Conservation (phyloP, 2,888 invertebrate species). For the Luperina testacea region DNA sequence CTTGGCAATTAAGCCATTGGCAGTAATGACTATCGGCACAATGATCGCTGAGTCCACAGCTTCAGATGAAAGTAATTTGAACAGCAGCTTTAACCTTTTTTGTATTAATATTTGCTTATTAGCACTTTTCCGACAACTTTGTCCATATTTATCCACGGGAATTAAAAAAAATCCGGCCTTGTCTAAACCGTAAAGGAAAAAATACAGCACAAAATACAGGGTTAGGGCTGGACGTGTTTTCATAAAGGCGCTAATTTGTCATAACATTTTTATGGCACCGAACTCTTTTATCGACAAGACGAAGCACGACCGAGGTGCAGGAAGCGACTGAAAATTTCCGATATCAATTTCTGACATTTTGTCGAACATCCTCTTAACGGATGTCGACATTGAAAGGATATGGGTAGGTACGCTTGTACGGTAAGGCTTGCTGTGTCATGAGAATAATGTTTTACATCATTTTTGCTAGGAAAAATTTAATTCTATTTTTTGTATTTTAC, state of each 20-base stretch:
- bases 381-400: conserved; percentile 15
- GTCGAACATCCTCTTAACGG: conserved; percentile 20
- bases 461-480: neutral
- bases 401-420: neutral
- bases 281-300: neutral
- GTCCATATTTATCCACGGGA: neutral
- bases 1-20: no score
- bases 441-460: neutral
- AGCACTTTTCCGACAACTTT: neutral
- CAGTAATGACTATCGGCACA: no score
- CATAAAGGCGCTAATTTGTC: neutral
- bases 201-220: neutral
- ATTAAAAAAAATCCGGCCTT: neutral
- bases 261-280: neutral
- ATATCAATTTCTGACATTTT: conserved; percentile 34
- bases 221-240: neutral
- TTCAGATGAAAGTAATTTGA: neutral
- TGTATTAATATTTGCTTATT: neutral
- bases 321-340: conserved; percentile 24
- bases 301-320: neutral
- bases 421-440: neutral
- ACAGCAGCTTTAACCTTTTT: neutral
- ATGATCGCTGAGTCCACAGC: no score
- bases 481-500: neutral
- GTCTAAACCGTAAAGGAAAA: neutral